phyloP scores from a whole-genome alignment of 2,888 invertebrate species.

The Drosophila siamana region DNA sequence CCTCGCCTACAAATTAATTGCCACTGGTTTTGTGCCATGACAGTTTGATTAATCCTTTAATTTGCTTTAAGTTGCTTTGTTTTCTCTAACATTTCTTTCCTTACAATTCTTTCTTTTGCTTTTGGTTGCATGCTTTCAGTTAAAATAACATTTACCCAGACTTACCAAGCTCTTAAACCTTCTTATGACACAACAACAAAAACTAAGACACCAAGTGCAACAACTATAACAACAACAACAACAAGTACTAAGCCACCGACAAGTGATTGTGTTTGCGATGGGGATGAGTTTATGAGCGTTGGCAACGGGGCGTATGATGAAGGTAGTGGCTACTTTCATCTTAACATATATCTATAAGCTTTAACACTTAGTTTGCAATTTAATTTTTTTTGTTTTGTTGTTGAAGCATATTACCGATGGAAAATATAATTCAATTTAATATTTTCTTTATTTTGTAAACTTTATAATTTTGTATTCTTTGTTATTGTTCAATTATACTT shows the following conservation, averaged over 20 bases:
- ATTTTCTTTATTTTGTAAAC: constrained; percentile 18
- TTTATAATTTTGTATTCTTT: background rate
- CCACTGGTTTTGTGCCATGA: constrained; percentile 40
- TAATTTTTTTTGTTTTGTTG: constrained; percentile 17
- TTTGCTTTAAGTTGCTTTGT: constrained; percentile 62
- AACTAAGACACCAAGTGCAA: constrained; percentile 34
- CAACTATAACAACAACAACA: constrained; percentile 32
- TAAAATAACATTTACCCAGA: constrained; percentile 82
- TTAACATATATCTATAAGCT: constrained; percentile 43
- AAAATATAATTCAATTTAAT: background rate
- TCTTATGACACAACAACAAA: constrained; percentile 44
- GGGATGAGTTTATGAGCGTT: constrained; percentile 65
- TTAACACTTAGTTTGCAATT: background rate
- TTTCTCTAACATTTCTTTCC: constrained; percentile 41
- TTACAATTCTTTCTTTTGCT: constrained; percentile 37
- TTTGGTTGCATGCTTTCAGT: constrained; percentile 77
- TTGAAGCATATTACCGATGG: background rate
- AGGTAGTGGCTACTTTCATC: constrained; percentile 70
- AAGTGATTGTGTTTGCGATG: constrained; percentile 73
- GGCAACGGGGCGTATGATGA: constrained; percentile 56
- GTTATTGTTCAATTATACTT: background rate
- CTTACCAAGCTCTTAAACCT: constrained; percentile 54
- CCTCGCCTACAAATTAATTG: constrained; percentile 73
- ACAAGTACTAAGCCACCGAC: constrained; percentile 43
- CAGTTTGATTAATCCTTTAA: constrained; percentile 68